Base-by-base conservation (phyloP, 2,888 invertebrate species). In the Callosobruchus maculatus region DNA sequence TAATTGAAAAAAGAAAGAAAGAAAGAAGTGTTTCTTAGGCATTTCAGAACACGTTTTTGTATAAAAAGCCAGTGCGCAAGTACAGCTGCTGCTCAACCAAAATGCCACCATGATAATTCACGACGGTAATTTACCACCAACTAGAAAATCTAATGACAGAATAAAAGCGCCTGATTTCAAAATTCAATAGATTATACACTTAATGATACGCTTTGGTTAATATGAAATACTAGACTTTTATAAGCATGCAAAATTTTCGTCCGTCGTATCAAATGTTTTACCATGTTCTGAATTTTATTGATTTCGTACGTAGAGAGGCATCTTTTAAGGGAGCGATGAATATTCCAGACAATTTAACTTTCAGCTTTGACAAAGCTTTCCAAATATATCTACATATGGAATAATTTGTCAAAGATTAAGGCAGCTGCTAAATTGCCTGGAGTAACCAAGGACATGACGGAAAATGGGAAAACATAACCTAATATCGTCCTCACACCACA, bases 281-380 rank as follows among this genome's bases (percentile, higher is more conserved):
- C 13, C 13, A 49, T 49, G 2, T 26, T 26, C 5, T 5, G 1
- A 13, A 49, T 49, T 49, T 49, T 49, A 13, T 7, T 13, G 1
- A 7, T 3, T 49, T 49, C 18, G 13, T 49, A 49, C 26, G 84
- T 84, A 84, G 84, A 85, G 84, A 85, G 85, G 84, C 83, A 82
- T 84, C 84, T 49, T 49, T 13, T 13, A 49, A 49, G 49, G 49
- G 13, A 49, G 9, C 49, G 49, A 49, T 49, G 49, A 49, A 49
- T 49, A 49, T 49, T 49, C 18, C 49, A 49, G 18, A 18, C 49
- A 49, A 49, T 49, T 49, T 49, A 13, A 7, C 3, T 7, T 49
- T 49, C 18, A 49, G 49, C 49, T 49, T 49, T 49, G 49, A 13
- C 49, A 49, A 18, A 49, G 13, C 13, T 13, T 49, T 18, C 18